Evolutionary conservation across 1,140 invertebrate species (phyloP), one percentile per base, ranked within the genome.

Genomic region (Zaprionus davidi): DNA sequence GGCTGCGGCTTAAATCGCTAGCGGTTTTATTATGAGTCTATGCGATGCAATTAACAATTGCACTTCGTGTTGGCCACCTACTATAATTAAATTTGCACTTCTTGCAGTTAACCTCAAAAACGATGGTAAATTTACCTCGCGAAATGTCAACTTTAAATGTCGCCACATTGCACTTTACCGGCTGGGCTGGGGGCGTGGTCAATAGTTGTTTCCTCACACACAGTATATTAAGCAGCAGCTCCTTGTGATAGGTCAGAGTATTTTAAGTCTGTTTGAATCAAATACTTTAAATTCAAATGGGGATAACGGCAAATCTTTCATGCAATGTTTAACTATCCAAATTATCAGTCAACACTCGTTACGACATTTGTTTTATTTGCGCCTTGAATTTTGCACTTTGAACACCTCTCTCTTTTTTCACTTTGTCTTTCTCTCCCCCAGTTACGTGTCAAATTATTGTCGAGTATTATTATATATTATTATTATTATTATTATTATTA

Each of bases 11-110:
- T 66, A 60, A 66, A 53, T 51, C 34, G 57, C 69, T 67, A 44
- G 74, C 57, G 70, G 70, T 73, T 77, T 68, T 73, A 44, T 65
- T 76, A 60, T 64, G 72, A 64, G 62, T 77, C 44, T 62, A 22
- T 57, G 51, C 31, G 34, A 38, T 73, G 75, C 64, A 77, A 77
- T 77, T 63, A 77, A 73, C 56, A 68, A 49, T 57, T 60, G 70
- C 70, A 72, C 38, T 60, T 49, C 22, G 38, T 66, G 68, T 36
- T 71, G 60, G 56, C 73, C 69, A 72, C 31, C 59, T 44, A 76
- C 20, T 60, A 73, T 77, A 77, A 77, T 77, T 77, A 77, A 77
- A 66, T 77, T 77, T 63, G 75, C 64, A 63, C 70, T 68, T 55
- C 73, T 73, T 46, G 64, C 70, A 49, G 69, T 58, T 44, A 72